A percentile compares a stretch with the other conserved stretches of the same genome.
Conservation (phyloP, 2,797 vertebrate species). For the Aldrovandia affinis region DNA sequence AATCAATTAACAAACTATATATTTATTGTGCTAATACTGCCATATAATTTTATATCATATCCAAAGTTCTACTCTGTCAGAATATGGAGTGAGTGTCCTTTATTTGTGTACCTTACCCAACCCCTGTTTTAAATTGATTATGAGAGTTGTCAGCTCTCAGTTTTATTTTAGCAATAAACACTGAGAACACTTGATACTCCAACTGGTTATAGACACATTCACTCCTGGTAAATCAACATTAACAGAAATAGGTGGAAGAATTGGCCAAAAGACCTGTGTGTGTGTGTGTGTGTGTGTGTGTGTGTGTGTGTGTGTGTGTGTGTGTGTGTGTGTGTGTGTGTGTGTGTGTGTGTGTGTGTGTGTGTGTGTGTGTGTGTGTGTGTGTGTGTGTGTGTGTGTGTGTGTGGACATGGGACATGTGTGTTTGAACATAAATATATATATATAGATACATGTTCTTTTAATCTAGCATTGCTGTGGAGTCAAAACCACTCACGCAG, state of each 20-base stretch:
- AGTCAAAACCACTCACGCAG: constrained; percentile 2
- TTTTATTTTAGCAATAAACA: background rate
- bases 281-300: background rate
- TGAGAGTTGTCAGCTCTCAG: no score
- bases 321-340: constrained; percentile 5
- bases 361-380: constrained; percentile 1
- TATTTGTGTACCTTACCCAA: no score
- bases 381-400: constrained; percentile 13
- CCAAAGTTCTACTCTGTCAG: background rate
- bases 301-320: constrained; percentile 31
- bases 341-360: constrained; percentile 24
- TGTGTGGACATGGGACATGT: no score
- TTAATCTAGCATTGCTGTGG: constrained; percentile 41
- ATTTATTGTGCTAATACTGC: no score
- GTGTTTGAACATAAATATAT: background rate
- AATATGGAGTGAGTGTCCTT: no score
- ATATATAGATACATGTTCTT: constrained; percentile 26
- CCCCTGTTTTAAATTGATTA: no score
- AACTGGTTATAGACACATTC: background rate
- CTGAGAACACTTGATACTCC: background rate
- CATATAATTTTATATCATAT: background rate
- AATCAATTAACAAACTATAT: background rate
- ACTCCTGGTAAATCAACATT: no score
- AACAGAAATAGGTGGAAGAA: no score
- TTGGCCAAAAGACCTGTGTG: background rate